Evolutionary conservation across 1,140 invertebrate species (phyloP).

Genomic region (Rhynchophorus ferrugineus): DNA sequence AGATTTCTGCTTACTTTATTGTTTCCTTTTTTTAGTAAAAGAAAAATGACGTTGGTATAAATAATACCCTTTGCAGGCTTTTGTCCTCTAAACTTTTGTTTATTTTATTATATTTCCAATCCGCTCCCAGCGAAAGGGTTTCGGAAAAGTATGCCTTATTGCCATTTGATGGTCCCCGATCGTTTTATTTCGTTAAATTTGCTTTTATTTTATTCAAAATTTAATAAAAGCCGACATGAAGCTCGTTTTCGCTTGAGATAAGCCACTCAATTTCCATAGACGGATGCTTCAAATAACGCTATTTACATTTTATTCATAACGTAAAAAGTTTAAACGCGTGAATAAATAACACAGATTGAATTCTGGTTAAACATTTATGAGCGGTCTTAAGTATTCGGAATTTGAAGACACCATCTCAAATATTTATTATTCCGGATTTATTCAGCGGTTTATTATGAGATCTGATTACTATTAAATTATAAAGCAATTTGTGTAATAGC

Average conservation of each 20-base stretch:
- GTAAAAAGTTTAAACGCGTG: no score
- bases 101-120: background rate
- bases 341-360: no score
- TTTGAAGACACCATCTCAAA: no score
- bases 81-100: background rate
- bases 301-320: background rate
- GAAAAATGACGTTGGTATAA: constrained; percentile 3
- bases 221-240: background rate
- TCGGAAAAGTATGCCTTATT: background rate
- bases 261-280: background rate
- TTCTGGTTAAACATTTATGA: no score
- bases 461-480: no score
- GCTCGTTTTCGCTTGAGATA: background rate
- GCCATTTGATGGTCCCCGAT: background rate
- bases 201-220: background rate
- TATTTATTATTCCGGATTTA: no score
- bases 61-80: constrained; percentile 4
- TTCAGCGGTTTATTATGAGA: no score
- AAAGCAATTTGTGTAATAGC: no score
- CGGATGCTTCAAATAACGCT: no score
- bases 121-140: background rate
- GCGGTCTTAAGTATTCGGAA: no score
- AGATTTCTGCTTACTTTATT: background rate
- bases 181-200: background rate
- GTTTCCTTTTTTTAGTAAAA: no score